phyloP scores from a whole-genome alignment of 2,888 invertebrate genomes.

The Melanotus villosus region DNA sequence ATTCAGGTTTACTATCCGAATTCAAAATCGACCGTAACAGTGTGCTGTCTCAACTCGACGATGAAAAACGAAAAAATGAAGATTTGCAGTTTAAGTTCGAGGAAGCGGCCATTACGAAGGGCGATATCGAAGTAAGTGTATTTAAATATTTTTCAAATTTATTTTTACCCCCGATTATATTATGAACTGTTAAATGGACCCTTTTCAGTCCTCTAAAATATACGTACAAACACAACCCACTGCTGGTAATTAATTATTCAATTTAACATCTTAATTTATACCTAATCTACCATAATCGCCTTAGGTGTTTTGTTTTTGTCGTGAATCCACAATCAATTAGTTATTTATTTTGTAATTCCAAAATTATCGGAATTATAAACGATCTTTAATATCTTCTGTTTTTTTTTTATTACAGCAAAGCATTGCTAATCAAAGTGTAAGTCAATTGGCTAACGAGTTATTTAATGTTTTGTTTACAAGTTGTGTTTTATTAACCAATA shows the following conservation, averaged over 20 bases:
- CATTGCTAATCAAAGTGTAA: constrained; percentile 69
- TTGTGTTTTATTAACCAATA: not conserved
- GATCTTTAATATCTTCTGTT: not conserved
- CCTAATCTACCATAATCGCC: too few species aligned
- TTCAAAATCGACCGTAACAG: constrained; percentile 73
- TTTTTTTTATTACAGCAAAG: constrained; percentile 65
- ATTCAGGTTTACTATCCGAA: constrained; percentile 70
- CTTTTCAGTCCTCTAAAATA: too few species aligned
- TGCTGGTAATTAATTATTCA: too few species aligned
- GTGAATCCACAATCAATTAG: too few species aligned
- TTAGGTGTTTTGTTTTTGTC: too few species aligned
- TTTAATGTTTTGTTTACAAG: too few species aligned
- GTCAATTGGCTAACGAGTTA: constrained; percentile 52
- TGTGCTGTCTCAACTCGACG: constrained; percentile 78
- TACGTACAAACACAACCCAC: too few species aligned
- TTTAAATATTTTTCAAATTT: not conserved
- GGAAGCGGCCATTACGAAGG: constrained; percentile 91
- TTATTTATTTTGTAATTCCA: too few species aligned
- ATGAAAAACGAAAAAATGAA: constrained; percentile 86
- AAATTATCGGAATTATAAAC: too few species aligned
- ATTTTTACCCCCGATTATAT: too few species aligned
- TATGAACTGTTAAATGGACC: too few species aligned
- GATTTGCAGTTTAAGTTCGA: constrained; percentile 93
- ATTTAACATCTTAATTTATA: too few species aligned
- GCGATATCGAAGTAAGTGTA: constrained; percentile 85